Percentiles rank a stretch among this genome's conserved stretches.
These are phyloP conservation scores for Cuniculus paca DNA, from an alignment of 2,797 vertebrate species.

Conservation along the genomic window DNA sequence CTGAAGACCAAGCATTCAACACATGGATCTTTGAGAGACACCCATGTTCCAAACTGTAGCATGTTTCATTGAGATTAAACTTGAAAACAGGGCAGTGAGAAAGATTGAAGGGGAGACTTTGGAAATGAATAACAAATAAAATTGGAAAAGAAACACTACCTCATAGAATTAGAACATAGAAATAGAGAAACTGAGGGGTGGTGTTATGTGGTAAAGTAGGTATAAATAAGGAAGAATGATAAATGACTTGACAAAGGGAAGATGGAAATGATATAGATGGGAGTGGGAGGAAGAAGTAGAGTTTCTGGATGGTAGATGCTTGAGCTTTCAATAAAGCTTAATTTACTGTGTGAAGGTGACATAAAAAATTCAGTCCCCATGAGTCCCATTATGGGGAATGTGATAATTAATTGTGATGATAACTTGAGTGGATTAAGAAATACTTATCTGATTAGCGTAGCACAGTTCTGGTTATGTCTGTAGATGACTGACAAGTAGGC, in stretches of 20 bases:
- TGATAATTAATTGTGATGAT: not conserved
- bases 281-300: not conserved
- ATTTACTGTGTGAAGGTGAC: conserved; percentile 35
- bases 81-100: conserved; percentile 29
- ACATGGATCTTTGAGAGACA: not conserved
- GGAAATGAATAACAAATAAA: conserved; percentile 11
- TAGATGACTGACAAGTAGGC: not conserved
- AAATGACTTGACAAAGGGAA: not conserved
- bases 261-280: not conserved
- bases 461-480: not conserved
- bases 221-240: conserved; percentile 5
- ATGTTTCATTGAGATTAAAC: conserved; percentile 23
- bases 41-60: not conserved
- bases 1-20: not conserved
- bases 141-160: not conserved
- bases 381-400: not conserved
- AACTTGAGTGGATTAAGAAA: not conserved
- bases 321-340: conserved; percentile 14
- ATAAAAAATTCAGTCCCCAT: not conserved
- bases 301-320: not conserved
- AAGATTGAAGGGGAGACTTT: not conserved
- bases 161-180: conserved; percentile 5
- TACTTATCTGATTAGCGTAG: not conserved
- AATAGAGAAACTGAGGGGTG: conserved; percentile 26
- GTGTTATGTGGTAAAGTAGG: not conserved